These are phyloP conservation scores for Dipodomys merriami DNA, from an alignment of 2,113 vertebrate genomes.

Conservation along the genomic window DNA sequence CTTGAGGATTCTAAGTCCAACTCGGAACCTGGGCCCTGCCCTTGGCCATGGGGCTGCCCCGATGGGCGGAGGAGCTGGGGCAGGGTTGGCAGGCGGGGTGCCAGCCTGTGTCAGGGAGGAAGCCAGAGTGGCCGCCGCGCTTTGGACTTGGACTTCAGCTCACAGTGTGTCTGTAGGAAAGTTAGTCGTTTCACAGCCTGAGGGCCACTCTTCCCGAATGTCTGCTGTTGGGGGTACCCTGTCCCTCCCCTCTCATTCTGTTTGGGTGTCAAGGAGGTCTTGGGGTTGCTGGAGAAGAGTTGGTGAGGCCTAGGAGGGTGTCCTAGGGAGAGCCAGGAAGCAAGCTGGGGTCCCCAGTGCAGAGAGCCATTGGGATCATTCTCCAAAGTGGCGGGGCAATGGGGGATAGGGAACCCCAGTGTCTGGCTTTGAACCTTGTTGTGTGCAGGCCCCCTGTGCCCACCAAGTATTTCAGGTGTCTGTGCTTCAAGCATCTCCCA, in stretches of 20 bases:
- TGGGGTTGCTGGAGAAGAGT: not conserved
- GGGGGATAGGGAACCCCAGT: not conserved
- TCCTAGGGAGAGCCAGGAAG: not conserved
- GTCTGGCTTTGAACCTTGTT: not conserved
- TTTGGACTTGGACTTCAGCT: not conserved
- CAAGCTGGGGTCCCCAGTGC: accelerated
- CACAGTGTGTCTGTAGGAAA: not conserved
- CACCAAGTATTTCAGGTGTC: not conserved
- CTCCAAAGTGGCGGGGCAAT: not conserved
- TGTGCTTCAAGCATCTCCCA: too few relatives aligned
- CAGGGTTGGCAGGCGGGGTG: not conserved
- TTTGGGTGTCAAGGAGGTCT: not conserved
- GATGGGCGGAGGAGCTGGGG: not conserved
- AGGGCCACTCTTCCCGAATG: too few relatives aligned
- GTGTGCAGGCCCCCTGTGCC: not conserved
- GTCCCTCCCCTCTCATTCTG: not conserved
- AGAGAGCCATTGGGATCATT: not conserved
- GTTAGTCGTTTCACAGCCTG: not conserved
- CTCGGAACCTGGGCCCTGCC: not conserved
- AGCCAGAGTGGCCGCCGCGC: not conserved
- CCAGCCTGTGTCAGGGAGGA: constrained; percentile 15
- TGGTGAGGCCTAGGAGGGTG: not conserved
- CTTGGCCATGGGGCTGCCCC: not conserved
- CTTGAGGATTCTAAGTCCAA: not conserved
- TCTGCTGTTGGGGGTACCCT: too few relatives aligned